Evolutionary conservation across 1,140 invertebrate genomes (phyloP).

Genomic region (Hesperophylax magnus): DNA sequence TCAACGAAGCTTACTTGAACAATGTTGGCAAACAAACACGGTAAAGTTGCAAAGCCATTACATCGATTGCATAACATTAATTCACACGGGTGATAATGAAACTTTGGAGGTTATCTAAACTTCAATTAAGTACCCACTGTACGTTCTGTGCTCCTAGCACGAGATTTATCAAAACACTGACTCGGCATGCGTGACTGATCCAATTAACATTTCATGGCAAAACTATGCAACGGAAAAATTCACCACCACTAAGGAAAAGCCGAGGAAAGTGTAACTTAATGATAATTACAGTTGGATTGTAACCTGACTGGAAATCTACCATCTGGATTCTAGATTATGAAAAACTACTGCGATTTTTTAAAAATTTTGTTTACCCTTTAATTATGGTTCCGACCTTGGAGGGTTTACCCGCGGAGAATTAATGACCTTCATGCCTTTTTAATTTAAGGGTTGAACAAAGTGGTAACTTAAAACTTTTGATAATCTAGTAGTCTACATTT

Average conservation of each 20-base stretch:
- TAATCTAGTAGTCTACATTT: too few species aligned
- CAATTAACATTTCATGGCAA: conserved; percentile 19
- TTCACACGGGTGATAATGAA: conserved; percentile 26
- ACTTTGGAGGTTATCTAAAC: conserved; percentile 24
- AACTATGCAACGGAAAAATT: not conserved
- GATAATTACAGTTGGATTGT: not conserved
- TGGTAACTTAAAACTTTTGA: too few species aligned
- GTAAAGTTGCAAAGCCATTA: not conserved
- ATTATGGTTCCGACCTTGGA: too few species aligned
- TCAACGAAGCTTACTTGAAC: too few species aligned
- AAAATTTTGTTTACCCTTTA: not conserved
- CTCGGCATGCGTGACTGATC: conserved; percentile 5
- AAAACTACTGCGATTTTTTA: not conserved
- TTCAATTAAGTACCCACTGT: conserved; percentile 1
- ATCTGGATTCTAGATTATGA: not conserved
- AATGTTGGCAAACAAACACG: too few species aligned
- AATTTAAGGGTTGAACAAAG: too few species aligned
- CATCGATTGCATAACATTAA: conserved; percentile 14
- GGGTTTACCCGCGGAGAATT: too few species aligned
- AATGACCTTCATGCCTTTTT: too few species aligned
- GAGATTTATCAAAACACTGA: conserved; percentile 11
- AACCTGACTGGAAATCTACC: not conserved
- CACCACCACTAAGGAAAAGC: not conserved
- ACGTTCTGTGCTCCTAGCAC: not conserved
- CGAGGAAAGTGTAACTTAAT: not conserved